phyloP scores from a whole-genome alignment of 1,140 invertebrate species.

The Panagrolaimus sp. region DNA sequence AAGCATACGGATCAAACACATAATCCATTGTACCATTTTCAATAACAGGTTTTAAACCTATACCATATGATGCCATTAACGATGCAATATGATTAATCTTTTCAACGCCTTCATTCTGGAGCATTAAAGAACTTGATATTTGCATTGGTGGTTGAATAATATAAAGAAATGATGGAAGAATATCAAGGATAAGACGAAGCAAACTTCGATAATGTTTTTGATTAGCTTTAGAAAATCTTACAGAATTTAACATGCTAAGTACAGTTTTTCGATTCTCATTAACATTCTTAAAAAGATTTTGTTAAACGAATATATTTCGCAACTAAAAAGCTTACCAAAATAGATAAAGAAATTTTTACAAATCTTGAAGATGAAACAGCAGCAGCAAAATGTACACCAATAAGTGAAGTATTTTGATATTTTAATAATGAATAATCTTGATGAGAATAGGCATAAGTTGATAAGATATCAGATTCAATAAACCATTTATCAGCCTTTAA shows the following conservation, averaged over 20 bases:
- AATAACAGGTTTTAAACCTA: not conserved
- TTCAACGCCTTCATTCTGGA: not conserved
- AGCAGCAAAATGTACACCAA: not conserved
- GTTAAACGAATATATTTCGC: not conserved
- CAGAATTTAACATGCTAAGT: not conserved
- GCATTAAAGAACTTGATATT: not conserved
- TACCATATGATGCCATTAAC: not conserved
- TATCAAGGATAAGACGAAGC: not conserved
- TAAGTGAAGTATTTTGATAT: not conserved
- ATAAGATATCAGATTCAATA: conserved; percentile 3
- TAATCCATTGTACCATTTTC: not conserved
- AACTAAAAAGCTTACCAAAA: conserved; percentile 4
- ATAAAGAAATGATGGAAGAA: not conserved
- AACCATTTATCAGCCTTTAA: not conserved
- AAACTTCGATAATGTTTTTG: not conserved
- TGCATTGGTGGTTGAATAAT: not conserved
- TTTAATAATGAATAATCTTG: not conserved
- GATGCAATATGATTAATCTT: not conserved
- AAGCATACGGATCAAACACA: not conserved
- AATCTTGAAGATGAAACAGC: not conserved
- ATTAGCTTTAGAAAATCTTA: too few species aligned
- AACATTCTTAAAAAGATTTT: conserved; percentile 6
- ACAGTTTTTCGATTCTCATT: not conserved
- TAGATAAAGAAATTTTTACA: not conserved
- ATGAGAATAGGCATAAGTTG: conserved; percentile 4